phyloP scores from a whole-genome alignment of 2,113 vertebrate species.

The Chloropsis cyanopogon region DNA sequence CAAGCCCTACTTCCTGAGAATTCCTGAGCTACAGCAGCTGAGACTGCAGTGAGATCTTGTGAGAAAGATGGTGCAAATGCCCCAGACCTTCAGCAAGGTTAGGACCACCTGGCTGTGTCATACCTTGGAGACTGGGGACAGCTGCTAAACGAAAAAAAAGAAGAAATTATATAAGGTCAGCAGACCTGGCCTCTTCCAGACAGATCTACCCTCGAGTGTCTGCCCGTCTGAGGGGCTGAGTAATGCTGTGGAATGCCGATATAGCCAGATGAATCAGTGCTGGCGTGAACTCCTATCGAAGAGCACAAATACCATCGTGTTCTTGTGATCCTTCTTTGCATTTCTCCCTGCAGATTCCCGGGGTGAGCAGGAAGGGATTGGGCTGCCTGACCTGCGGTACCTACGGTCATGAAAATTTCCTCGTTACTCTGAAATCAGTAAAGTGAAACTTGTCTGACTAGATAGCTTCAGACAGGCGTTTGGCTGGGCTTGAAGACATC shows the following conservation, averaged over 20 bases:
- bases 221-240: not conserved
- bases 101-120: not conserved
- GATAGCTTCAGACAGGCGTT: not conserved
- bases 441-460: not conserved
- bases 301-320: not conserved
- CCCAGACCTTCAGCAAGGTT: not conserved
- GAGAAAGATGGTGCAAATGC: not conserved
- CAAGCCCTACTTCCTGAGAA: not conserved
- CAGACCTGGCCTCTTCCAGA: not conserved
- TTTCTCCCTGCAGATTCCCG: not conserved
- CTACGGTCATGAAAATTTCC: not conserved
- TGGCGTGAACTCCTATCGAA: accelerated
- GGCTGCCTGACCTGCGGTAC: not conserved
- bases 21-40: not conserved
- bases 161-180: not conserved
- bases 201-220: not conserved
- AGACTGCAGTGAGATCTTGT: not conserved
- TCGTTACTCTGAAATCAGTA: not conserved
- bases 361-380: not conserved
- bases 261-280: not conserved
- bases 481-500: not conserved
- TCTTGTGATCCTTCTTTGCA: not conserved
- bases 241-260: not conserved
- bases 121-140: not conserved
- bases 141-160: not conserved